phyloP scores from a whole-genome alignment of 2,888 invertebrate species.

The Thera obeliscata region DNA sequence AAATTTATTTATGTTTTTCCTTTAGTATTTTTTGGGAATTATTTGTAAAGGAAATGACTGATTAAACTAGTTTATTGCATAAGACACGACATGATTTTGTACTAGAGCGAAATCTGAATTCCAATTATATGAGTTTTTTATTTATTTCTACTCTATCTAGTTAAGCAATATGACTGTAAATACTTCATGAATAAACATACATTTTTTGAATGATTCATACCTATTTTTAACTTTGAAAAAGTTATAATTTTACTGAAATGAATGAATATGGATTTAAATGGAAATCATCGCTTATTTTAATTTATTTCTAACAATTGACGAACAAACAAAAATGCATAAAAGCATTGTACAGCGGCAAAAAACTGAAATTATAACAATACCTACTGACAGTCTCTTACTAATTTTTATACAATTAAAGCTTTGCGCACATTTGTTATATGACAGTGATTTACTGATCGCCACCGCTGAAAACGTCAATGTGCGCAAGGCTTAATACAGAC shows the following conservation, averaged over 20 bases:
- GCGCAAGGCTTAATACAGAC: constrained; percentile 57
- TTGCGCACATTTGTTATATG: too few species aligned
- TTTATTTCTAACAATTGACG: constrained; percentile 66
- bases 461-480: too few species aligned
- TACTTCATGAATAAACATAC: constrained; percentile 6
- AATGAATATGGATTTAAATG: constrained; percentile 35
- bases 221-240: constrained; percentile 1
- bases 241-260: constrained; percentile 34
- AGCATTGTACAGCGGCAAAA: constrained; percentile 74
- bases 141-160: constrained; percentile 32
- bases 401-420: constrained; percentile 59
- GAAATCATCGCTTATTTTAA: constrained; percentile 47
- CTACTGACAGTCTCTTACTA: constrained; percentile 74
- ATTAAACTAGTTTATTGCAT: constrained; percentile 45
- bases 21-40: constrained; percentile 51
- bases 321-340: constrained; percentile 60
- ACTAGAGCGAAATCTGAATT: constrained; percentile 61
- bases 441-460: too few species aligned
- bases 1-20: constrained; percentile 58
- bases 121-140: constrained; percentile 22
- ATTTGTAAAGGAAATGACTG: constrained; percentile 38
- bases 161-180: constrained; percentile 28
- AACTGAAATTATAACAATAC: constrained; percentile 64
- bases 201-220: background rate
- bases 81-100: constrained; percentile 72